Conservation (phyloP, 2,113 vertebrate genomes). For the Poecile atricapillus region DNA sequence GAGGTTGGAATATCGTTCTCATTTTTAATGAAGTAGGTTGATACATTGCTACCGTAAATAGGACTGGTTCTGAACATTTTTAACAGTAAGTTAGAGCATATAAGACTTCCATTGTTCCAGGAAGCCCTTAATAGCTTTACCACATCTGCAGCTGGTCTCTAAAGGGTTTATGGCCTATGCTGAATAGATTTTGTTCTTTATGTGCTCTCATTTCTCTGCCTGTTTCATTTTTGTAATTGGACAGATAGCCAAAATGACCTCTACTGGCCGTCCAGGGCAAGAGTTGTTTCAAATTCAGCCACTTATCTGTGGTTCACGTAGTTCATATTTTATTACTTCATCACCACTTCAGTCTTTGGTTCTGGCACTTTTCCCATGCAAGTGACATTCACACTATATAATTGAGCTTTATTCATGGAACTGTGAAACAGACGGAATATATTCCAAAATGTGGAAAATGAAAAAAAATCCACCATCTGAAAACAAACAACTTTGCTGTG, state of each 20-base stretch:
- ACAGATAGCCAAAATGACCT: not conserved
- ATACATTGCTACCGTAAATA: not conserved
- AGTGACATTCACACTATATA: slow-evolving; percentile 42
- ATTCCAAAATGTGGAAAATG: not conserved
- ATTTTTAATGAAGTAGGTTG: not conserved
- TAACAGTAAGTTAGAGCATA: not conserved
- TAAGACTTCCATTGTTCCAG: not conserved
- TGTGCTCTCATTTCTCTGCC: not conserved
- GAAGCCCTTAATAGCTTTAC: not conserved
- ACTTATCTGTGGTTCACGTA: not conserved
- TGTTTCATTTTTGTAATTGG: not conserved
- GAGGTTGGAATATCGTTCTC: not conserved
- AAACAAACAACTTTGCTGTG: not conserved
- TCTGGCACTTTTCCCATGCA: not conserved
- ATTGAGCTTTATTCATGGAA: slow-evolving; percentile 16
- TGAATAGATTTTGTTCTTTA: not conserved
- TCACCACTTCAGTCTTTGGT: not conserved
- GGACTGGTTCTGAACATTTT: not conserved
- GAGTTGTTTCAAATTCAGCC: not conserved
- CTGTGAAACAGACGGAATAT: slow-evolving; percentile 21
- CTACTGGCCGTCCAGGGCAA: not conserved
- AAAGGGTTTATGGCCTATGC: not conserved
- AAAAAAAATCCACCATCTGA: not conserved
- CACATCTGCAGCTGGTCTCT: not conserved
- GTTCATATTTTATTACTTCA: slow-evolving; percentile 21